phyloP scores from a whole-genome alignment of 2,797 vertebrate genomes.

The Aulostomus chinensis region DNA sequence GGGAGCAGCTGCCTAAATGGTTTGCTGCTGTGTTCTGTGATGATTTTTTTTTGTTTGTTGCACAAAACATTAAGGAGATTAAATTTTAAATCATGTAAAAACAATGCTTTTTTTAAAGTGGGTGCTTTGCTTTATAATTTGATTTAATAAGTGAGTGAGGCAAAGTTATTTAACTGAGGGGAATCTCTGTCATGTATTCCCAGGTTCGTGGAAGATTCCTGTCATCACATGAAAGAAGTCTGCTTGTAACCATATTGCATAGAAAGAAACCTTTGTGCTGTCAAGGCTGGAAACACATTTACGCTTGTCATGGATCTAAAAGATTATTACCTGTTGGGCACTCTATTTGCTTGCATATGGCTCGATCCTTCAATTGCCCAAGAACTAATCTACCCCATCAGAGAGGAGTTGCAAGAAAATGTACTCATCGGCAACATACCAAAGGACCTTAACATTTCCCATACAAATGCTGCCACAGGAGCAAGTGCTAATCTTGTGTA shows the following conservation, averaged over 20 bases:
- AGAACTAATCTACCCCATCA: slow-evolving; percentile 98
- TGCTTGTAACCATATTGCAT: slow-evolving; percentile 82
- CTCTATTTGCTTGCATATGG: slow-evolving; percentile 94
- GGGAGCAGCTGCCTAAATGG: slow-evolving; percentile 50
- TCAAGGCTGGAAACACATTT: slow-evolving; percentile 77
- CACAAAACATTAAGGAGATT: slow-evolving; percentile 11
- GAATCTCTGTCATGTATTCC: slow-evolving; percentile 81
- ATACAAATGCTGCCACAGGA: slow-evolving; percentile 93
- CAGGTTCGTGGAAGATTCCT: slow-evolving; percentile 90
- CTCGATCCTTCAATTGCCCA: slow-evolving; percentile 97
- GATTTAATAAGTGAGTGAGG: slow-evolving; percentile 32
- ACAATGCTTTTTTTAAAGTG: no score
- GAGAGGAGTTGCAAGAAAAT: slow-evolving; percentile 98
- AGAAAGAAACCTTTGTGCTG: slow-evolving; percentile 84
- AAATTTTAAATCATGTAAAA: not conserved
- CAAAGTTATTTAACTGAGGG: slow-evolving; percentile 57
- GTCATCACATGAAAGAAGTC: slow-evolving; percentile 85
- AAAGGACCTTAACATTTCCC: slow-evolving; percentile 99
- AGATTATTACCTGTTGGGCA: slow-evolving; percentile 99
- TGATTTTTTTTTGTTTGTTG: slow-evolving; percentile 30
- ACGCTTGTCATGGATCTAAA: slow-evolving; percentile 97
- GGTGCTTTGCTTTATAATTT: slow-evolving; percentile 19
- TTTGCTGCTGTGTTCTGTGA: slow-evolving; percentile 57
- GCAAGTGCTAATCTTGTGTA: slow-evolving; percentile 95
- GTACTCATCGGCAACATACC: slow-evolving; percentile 99